Evolutionary conservation across 1,140 invertebrate species (phyloP), one percentile per base, ranked within the genome.

Genomic region (Melitaea cinxia): DNA sequence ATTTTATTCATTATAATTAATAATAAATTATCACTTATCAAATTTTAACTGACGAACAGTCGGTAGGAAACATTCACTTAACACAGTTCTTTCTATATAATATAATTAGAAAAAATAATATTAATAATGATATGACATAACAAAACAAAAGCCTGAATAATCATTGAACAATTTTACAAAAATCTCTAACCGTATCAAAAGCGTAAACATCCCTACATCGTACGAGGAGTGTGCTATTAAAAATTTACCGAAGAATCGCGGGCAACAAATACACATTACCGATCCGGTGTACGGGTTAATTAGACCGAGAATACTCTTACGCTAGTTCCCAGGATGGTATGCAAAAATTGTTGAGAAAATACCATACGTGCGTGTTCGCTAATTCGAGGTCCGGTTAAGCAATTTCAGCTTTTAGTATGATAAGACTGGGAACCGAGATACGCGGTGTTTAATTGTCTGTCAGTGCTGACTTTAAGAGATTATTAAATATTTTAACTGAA

Each of bases 321-420:
- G 64, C 65, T 81, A 83, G 80, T 86, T 86, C 83, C 77, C 83
- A 86, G 65, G 78, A 67, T 56, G 83, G 83, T 80, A 86, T 84
- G 83, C 82, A 86, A 80, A 86, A 86, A 86, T 86, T 86, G 82
- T 85, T 83, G 81, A 80, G 80, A 83, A 78, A 80, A 81, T 82
- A 80, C 75, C 75, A 60, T 55, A 58, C 66, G 69, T 84, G 83
- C 83, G 80, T 86, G 83, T 65, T 64, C 68, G 74, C 72, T 83
- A 82, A 83, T 83, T 76, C 70, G 65, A 63, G 64, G 42, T 59
- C 62, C 60, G 65, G 54, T 65, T 66, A 47, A 39, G 76, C 73
- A 80, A 80, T 81, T 80, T 81, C 68, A 77, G 77, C 79, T 77
- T 83, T 85, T 83, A 83, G 78, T 71, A 47, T n/a, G 21, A 47